Percentiles rank a stretch among this genome's conserved stretches.
Evolutionary conservation across 2,888 invertebrate species (phyloP).

Genomic region (Pristionchus exspectatus): DNA sequence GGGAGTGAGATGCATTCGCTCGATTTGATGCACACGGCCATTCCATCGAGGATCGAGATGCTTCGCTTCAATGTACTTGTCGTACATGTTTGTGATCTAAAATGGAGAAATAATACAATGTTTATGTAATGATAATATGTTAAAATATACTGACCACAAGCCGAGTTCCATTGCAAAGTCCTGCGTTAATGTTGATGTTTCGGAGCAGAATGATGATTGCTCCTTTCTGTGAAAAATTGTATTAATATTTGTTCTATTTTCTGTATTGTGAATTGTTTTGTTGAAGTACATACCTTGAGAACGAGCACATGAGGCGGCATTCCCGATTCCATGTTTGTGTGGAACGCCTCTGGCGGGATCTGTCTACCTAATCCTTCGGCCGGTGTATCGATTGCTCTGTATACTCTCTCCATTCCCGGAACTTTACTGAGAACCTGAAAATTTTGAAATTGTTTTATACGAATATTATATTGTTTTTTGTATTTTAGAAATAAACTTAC

Average conservation of each 20-base stretch:
- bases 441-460: background rate
- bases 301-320: background rate
- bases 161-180: conserved; percentile 15
- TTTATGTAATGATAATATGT: background rate
- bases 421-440: background rate
- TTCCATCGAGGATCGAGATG: conserved; percentile 2
- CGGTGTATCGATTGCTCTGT: background rate
- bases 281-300: background rate
- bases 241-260: too few relatives aligned
- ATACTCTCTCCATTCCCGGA: background rate
- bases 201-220: conserved; percentile 10
- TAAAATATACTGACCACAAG: background rate
- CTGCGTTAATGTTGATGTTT: background rate
- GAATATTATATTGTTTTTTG: too few relatives aligned
- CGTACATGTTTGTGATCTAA: background rate
- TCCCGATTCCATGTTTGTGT: background rate
- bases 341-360: background rate
- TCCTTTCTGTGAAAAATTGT: background rate
- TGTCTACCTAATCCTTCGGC: background rate
- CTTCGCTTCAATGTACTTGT: background rate
- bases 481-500: background rate
- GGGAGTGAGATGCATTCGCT: background rate
- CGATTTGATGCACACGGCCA: background rate
- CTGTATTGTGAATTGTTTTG: too few relatives aligned
- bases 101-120: background rate